Evolutionary conservation across 2,797 vertebrate species (phyloP), one percentile per base, ranked within the genome.

Genomic region (Yasuhikotakia modesta): DNA sequence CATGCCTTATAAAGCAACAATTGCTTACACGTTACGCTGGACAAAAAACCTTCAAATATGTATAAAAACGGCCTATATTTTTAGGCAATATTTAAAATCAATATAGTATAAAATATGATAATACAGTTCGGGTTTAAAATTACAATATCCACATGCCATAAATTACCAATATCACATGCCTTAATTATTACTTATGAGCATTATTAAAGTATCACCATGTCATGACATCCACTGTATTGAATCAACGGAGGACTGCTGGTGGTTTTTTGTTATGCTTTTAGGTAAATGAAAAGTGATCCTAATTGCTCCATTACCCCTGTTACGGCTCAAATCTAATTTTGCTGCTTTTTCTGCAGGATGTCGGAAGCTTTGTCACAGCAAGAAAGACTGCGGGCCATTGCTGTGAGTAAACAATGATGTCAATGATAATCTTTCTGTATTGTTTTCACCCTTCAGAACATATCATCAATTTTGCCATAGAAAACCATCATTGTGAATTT

Each of bases 381-480:
- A 92, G 96, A 98, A 87, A 90, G 92, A 91, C 94, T 97, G 80
- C 97, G 96, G 88, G 95, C 94, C 88, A 99, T 99, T 2, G 94
- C 96, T 83, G 97, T 99, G 90, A 96, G 96, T 95, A 60, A 60
- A 60, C 21, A 60, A 16, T 30, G 24, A 30, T 30, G 24, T 13
- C 57, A 27, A 60, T 30, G 6, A 60, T 27, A 30, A 60, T 17
- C 6, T 43, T 43, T 43, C 1, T 43, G 10, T 43, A 43, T 11
- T 10, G 19, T 53, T 53, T 53, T 53, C 3, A n/a, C 27, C 22
- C 27, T 58, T 27, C 12, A 58, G 55, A 58, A 14, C 55, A 27
- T 58, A 27, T 1, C 12, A 24, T 58, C 3, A 58, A 13, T 24
- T 24, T 21, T 53, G n/a, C 6, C 50, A 17, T 19, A 48, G 52